These are phyloP conservation scores for Pluvialis apricaria DNA, from an alignment of 2,113 vertebrate species.

Conservation along the genomic window DNA sequence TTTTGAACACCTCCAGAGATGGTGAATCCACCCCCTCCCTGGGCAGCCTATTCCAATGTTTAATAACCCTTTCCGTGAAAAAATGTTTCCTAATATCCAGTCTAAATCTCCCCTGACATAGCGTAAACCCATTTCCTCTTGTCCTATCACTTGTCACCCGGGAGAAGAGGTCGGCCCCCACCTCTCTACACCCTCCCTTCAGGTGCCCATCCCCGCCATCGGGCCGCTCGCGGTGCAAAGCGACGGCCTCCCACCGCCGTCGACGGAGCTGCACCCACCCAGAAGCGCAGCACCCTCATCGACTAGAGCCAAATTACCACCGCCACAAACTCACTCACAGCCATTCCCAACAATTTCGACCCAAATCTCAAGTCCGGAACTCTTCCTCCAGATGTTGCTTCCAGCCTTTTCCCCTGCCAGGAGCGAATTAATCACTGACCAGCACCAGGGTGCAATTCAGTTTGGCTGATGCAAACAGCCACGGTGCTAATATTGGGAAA, in stretches of 20 bases:
- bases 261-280: neutral
- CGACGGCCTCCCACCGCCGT: neutral
- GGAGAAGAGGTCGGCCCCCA: too few relatives aligned
- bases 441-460: neutral
- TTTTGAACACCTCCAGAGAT: too few relatives aligned
- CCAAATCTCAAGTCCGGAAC: neutral
- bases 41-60: too few relatives aligned
- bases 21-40: too few relatives aligned
- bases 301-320: neutral
- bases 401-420: neutral
- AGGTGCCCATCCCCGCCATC: fast-evolving
- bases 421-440: neutral
- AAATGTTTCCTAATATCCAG: too few relatives aligned
- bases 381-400: neutral
- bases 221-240: neutral
- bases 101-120: too few relatives aligned
- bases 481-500: fast-evolving
- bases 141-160: too few relatives aligned
- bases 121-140: too few relatives aligned
- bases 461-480: neutral
- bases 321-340: fast-evolving
- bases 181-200: too few relatives aligned
- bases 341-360: neutral
- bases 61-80: too few relatives aligned
- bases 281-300: fast-evolving